Evolutionary conservation across 1,140 invertebrate genomes (phyloP).

Genomic region (Ceratina calcarata): DNA sequence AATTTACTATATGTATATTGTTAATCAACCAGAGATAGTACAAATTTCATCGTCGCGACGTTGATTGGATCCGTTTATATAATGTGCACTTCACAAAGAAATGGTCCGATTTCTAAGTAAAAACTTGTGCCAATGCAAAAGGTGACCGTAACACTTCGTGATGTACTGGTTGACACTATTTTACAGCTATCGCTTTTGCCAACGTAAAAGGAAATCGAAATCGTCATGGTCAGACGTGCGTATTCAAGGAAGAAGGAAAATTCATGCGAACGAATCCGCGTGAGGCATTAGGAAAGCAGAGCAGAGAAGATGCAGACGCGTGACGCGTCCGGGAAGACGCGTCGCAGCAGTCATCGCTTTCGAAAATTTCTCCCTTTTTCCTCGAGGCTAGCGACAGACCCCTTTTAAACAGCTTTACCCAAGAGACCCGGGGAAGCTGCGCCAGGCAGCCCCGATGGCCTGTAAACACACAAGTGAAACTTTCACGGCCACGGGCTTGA

Average conservation of each 20-base stretch:
- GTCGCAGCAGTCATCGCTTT: constrained; percentile 45
- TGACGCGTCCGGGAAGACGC: constrained; percentile 15
- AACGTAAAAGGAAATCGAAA: constrained; percentile 34
- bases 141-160: constrained; percentile 1
- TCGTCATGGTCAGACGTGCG: neutral
- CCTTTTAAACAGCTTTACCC: constrained; percentile 1
- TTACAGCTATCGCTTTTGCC: constrained; percentile 10
- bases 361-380: constrained; percentile 66
- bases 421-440: constrained; percentile 11
- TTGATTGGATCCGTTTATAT: neutral
- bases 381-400: constrained; percentile 28
- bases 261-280: neutral
- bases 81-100: neutral
- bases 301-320: neutral
- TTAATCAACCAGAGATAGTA: neutral
- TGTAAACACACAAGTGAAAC: constrained; percentile 61
- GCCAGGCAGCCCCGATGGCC: constrained; percentile 38
- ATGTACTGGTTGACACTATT: neutral
- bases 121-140: neutral
- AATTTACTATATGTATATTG: too few species aligned
- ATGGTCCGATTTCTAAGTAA: neutral
- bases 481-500: constrained; percentile 76
- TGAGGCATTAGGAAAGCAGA: constrained; percentile 4
- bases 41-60: neutral
- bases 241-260: neutral